Percentiles rank a stretch among this genome's conserved stretches.
Evolutionary conservation across 2,888 invertebrate species (phyloP).

Genomic region (Pegoplata infirma): DNA sequence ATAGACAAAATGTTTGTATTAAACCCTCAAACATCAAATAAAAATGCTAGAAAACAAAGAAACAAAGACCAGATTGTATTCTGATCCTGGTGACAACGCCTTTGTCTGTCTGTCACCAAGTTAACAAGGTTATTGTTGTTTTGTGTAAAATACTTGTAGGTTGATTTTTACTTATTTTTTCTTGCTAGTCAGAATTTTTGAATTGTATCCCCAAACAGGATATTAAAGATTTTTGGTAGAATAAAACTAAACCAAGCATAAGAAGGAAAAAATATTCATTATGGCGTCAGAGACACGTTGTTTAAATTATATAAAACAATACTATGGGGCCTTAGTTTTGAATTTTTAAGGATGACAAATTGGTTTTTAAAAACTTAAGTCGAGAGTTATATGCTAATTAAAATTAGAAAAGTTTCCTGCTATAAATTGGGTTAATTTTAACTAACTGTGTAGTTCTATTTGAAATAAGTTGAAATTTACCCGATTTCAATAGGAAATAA

Average conservation of each 20-base stretch:
- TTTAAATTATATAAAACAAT: no score
- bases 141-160: slow-evolving; percentile 43
- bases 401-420: no score
- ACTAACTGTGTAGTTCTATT: no score
- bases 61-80: not conserved
- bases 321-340: no score
- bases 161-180: not conserved
- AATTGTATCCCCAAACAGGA: slow-evolving; percentile 59
- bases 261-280: slow-evolving; percentile 49
- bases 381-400: no score
- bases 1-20: slow-evolving; percentile 33
- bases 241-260: slow-evolving; percentile 54
- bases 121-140: slow-evolving; percentile 58
- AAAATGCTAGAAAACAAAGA: slow-evolving; percentile 26
- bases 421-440: no score
- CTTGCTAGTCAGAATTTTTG: no score
- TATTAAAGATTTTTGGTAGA: slow-evolving; percentile 59
- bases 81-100: slow-evolving; percentile 52
- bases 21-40: slow-evolving; percentile 47
- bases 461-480: no score
- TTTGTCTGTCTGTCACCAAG: slow-evolving; percentile 59
- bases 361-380: no score
- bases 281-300: slow-evolving; percentile 60
- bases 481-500: no score
- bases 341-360: no score